Base-by-base conservation (phyloP, 2,113 vertebrate genomes). In the Antidorcas marsupialis region DNA sequence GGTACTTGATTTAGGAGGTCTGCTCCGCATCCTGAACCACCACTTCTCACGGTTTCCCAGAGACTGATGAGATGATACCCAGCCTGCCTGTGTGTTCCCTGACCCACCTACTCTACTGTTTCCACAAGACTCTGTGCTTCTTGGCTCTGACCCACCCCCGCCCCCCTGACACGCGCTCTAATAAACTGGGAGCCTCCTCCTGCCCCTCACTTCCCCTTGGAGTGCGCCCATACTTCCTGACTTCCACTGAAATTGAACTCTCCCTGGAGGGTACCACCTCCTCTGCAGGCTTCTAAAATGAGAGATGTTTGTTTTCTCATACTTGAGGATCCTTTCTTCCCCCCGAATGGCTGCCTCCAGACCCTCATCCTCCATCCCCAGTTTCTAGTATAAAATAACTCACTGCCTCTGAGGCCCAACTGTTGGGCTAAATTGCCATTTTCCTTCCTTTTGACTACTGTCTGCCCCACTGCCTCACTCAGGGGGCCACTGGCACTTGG, bases 221-320 rank as follows among this genome's bases (percentile, higher is more conserved):
- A 64, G 15, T 28, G 9, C 43, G 59, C 76, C 27, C 53, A 55
- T 47, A 27, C 79, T 30, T 84, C 79, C 91, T 15, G 50, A 30
- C 52, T 21, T 57, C 36, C 2, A 14, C 78, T 83, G 97, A 91
- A 93, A 97, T 71, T 11, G 17, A 76, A 83, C 45, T 55, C 95
- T 96, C 91, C 92, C 92, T 53, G 2, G 64, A 95, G 89, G 91
- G 30, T 36, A 6, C 52, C 7, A 6, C 62, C 59, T 52, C 76
- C 85, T 79, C 59, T 19, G 47, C 81, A 39, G 71, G 39, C 89
- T 64, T 86, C 93, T 89, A 94, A 96, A 94, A 92, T 15, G 57
- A 90, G 91, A 95, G 76, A 89, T 82, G 94, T 91, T 97, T 94
- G 67, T 97, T 93, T 92, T 94, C 95, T 87, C 85, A 21, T 45